A percentile compares a stretch with the other conserved stretches of the same genome.
These are phyloP conservation scores for Triplophysa yarkandensis DNA, from an alignment of 2,797 vertebrate genomes.

Conservation along the genomic window DNA sequence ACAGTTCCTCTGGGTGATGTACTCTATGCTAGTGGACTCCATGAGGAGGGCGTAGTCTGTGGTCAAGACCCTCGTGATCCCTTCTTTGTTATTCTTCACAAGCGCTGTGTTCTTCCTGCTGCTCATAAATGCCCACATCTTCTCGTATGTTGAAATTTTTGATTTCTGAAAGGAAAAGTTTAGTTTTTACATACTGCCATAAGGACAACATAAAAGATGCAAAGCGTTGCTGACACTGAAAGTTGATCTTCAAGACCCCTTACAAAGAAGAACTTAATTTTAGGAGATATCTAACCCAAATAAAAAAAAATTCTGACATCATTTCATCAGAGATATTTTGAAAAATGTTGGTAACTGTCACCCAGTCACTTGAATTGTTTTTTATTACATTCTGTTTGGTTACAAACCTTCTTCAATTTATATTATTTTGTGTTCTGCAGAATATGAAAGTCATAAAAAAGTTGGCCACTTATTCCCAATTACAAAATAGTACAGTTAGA, in stretches of 20 bases:
- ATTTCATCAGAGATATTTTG: no score
- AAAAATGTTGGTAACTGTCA: no score
- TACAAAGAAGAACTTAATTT: no score
- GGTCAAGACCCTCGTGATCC: constrained; percentile 92
- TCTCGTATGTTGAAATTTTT: constrained; percentile 97
- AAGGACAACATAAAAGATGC: not conserved
- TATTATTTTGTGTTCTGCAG: no score
- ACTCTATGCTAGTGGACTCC: constrained; percentile 99
- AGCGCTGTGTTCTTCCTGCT: constrained; percentile 91
- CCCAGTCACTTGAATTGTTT: no score
- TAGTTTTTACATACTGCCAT: constrained; percentile 7
- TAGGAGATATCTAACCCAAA: no score
- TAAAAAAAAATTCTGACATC: no score
- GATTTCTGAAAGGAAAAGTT: constrained; percentile 83
- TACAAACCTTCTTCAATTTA: no score
- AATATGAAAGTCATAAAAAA: no score
- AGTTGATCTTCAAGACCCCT: not conserved
- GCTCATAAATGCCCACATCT: constrained; percentile 99
- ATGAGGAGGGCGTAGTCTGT: constrained; percentile 96
- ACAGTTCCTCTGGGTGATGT: constrained; percentile 97
- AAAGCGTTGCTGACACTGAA: not conserved
- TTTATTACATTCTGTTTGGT: no score
- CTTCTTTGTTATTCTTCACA: constrained; percentile 91
- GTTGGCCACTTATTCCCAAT: no score
- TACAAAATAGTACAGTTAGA: no score